Percentiles rank a stretch among this genome's conserved stretches.
Conservation (phyloP, 37 sponge, comb jelly and placozoan species). For the Chondrilla cf. caribensis region DNA sequence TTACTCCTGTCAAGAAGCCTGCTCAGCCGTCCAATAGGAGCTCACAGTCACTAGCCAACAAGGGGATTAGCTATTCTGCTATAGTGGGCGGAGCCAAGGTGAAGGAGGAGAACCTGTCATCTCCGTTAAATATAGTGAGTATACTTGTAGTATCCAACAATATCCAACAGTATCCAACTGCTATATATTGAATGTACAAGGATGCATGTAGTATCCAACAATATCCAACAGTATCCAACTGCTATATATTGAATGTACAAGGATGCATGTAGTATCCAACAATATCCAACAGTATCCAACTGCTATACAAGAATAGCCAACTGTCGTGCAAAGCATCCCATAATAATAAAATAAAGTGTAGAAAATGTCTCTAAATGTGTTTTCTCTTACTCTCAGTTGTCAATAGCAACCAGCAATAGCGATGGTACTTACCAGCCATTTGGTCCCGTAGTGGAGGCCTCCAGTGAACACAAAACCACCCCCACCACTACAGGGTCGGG, state of each 20-base stretch:
- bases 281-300: too few species aligned
- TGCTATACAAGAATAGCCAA: too few species aligned
- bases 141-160: too few species aligned
- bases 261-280: too few species aligned
- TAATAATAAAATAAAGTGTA: too few species aligned
- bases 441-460: background rate
- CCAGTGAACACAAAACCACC: background rate
- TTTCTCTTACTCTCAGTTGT: background rate
- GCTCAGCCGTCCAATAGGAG: background rate
- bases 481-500: background rate
- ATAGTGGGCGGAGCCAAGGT: conserved; percentile 21
- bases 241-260: too few species aligned
- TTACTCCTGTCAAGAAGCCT: background rate
- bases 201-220: too few species aligned
- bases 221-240: too few species aligned
- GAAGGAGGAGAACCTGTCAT: background rate
- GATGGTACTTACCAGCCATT: conserved; percentile 20
- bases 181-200: too few species aligned
- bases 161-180: too few species aligned
- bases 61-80: conserved; percentile 20
- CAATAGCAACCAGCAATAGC: conserved; percentile 1
- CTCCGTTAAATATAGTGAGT: conserved; percentile 9
- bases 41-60: background rate
- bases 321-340: too few species aligned
- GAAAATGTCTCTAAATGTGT: too few species aligned